Conservation (phyloP, 2,888 invertebrate genomes). For the Reticulitermes lucifugus region DNA sequence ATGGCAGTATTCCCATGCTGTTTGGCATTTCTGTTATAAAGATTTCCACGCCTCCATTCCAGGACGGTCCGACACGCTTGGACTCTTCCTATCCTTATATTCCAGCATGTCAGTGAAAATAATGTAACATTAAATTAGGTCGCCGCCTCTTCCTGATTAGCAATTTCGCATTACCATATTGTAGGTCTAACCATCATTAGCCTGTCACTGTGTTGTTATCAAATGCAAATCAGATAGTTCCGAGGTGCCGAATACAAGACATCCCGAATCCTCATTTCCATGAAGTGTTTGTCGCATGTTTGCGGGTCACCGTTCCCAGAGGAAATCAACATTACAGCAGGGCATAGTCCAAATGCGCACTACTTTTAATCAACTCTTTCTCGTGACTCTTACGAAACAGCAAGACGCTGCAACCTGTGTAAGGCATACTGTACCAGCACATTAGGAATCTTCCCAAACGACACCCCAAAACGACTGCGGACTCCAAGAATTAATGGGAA, state of each 20-base stretch:
- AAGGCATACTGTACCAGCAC: too few relatives aligned
- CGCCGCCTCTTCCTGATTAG: background rate
- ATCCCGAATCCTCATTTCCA: background rate
- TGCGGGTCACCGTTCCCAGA: conserved; percentile 3
- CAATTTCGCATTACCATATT: background rate
- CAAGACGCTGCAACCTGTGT: background rate
- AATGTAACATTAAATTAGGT: too few relatives aligned
- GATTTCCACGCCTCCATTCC: too few relatives aligned
- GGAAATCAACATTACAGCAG: conserved; percentile 14
- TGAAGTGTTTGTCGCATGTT: background rate
- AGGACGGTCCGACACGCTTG: too few relatives aligned
- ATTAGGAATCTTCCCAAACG: too few relatives aligned
- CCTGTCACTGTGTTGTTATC: background rate
- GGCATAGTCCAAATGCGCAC: background rate
- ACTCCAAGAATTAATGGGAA: too few relatives aligned
- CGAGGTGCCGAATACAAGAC: background rate
- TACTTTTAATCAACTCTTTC: conserved; percentile 21
- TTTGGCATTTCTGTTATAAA: too few relatives aligned
- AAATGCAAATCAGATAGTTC: background rate
- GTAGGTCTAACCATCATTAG: background rate
- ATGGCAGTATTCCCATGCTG: too few relatives aligned
- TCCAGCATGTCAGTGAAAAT: too few relatives aligned
- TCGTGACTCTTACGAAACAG: background rate
- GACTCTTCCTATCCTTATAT: too few relatives aligned
- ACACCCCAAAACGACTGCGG: too few relatives aligned